Base-by-base conservation (phyloP, 2,888 invertebrate species). In the Nemurella pictetii region DNA sequence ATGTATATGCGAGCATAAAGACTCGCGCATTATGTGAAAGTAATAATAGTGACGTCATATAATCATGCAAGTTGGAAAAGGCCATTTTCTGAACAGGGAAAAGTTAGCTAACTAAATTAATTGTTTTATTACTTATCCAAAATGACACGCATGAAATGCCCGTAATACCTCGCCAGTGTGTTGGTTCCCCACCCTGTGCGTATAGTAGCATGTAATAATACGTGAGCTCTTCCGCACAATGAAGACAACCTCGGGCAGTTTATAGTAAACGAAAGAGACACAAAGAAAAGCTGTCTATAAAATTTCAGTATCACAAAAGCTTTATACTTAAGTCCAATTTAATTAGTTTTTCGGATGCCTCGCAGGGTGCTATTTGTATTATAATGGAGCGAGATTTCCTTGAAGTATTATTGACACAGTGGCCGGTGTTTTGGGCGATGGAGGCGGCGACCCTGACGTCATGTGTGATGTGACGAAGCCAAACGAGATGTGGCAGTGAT, bases 291-390 rank as follows among this genome's bases (percentile, higher is more conserved):
- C 75, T 75, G 75, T 75, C 30, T 80, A 80, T 32, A 80, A 80
- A 3, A 80, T 75, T 75, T 75, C 75, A 27, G 27, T 12, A 28
- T 26, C 80, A 81, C 32, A 81, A 30, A 81, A 81, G 32, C 30
- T 35, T 30, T 35, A 81, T 81, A 35, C 5, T 15, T 81, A 35
- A 81, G 35, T 81, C 26, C 29, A 26, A 81, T 81, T 81, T 81
- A 81, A 81, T 81, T 81, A 81, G 27, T 81, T 81, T 35, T 81
- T 35, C 27, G 80, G 15, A 81, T 81, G 32, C 35, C 36, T 81
- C 75, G 27, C 26, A 81, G 80, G 35, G 80, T 81, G 80, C 27
- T 32, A 81, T 81, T 81, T 81, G n/a, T 81, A 25, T 35, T 81
- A 81, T 26, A 20, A 12, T 81, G 36, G 80, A 25, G 29, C n/a